phyloP scores from a whole-genome alignment of 2,888 invertebrate genomes.

The Neoitamus cyanurus region DNA sequence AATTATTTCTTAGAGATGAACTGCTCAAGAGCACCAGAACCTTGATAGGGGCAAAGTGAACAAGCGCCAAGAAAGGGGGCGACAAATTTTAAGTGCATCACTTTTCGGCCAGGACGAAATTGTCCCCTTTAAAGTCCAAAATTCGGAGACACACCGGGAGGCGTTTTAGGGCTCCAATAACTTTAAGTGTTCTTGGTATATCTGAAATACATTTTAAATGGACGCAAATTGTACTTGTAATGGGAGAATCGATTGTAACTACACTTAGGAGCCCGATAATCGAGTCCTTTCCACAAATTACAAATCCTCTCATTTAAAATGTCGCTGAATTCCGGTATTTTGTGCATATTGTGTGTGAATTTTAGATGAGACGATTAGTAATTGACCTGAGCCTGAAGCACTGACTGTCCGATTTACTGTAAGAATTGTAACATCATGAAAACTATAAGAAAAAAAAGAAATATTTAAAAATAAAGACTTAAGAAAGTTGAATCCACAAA shows the following conservation, averaged over 20 bases:
- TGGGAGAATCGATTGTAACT: slow-evolving; percentile 39
- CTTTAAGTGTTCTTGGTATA: neutral
- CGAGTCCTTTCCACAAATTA: slow-evolving; percentile 7
- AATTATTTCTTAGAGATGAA: slow-evolving; percentile 40
- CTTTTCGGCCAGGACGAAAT: neutral
- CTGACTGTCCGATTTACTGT: neutral
- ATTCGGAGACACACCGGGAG: neutral
- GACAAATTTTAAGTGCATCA: neutral
- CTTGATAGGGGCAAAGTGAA: slow-evolving; percentile 20
- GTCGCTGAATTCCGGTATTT: neutral
- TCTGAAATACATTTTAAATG: slow-evolving; percentile 44
- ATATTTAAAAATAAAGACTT: neutral
- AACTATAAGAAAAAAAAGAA: neutral
- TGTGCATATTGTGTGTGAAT: neutral
- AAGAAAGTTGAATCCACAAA: neutral
- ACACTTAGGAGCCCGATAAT: slow-evolving; percentile 15
- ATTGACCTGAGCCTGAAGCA: neutral
- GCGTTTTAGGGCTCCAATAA: neutral
- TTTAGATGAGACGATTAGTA: slow-evolving; percentile 42
- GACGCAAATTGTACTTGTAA: neutral
- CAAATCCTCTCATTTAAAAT: slow-evolving; percentile 46
- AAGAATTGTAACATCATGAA: neutral
- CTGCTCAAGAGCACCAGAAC: neutral
- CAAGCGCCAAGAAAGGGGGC: neutral
- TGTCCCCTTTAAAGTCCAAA: neutral